Conservation (phyloP, 2,797 vertebrate species). For the Poliocrania exsul region DNA sequence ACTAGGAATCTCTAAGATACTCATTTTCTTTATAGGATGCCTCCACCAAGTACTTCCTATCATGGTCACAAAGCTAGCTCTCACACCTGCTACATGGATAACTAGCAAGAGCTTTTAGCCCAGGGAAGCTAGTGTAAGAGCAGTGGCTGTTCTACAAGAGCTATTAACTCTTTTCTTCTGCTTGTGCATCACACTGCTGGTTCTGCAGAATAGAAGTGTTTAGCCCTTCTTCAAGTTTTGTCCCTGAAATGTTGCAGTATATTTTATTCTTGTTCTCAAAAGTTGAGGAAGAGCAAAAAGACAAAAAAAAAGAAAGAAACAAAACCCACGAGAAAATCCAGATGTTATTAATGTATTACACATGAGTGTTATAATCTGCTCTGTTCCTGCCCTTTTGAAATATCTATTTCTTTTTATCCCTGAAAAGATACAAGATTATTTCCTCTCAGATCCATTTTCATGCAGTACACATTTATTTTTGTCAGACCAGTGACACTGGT, state of each 20-base stretch:
- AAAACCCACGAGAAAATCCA: neutral
- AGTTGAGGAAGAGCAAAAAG: neutral
- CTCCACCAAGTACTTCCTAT: neutral
- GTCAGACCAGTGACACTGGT: neutral
- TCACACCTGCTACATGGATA: neutral
- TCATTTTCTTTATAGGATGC: neutral
- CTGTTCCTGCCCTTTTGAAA: neutral
- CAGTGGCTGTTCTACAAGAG: neutral
- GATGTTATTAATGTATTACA: neutral
- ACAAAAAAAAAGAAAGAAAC: too few species aligned
- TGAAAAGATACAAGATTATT: neutral
- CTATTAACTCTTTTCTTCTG: neutral
- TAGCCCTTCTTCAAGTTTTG: neutral
- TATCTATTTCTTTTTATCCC: neutral
- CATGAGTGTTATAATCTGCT: neutral
- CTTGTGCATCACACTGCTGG: neutral
- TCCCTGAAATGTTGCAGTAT: neutral
- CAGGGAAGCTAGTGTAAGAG: neutral
- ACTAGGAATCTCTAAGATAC: neutral
- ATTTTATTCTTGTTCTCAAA: neutral
- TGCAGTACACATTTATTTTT: neutral
- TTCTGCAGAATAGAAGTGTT: accelerated
- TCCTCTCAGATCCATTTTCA: neutral
- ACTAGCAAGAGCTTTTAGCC: neutral
- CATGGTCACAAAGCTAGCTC: neutral